Percentiles rank a stretch among this genome's conserved stretches.
Evolutionary conservation across 2,113 vertebrate genomes (phyloP).

Genomic region (Pelmatolapia mariae): DNA sequence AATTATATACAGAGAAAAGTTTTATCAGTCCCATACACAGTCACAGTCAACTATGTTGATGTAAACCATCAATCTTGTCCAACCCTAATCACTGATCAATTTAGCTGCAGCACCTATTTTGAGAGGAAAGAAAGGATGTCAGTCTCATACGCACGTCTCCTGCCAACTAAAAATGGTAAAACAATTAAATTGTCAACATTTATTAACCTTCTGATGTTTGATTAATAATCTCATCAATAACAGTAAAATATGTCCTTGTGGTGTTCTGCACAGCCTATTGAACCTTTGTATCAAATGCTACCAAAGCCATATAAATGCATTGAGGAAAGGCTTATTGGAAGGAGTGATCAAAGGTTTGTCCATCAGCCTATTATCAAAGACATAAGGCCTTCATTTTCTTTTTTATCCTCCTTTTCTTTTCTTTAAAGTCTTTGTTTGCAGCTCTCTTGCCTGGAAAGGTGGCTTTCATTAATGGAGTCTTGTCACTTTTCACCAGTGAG

Average conservation of each 20-base stretch:
- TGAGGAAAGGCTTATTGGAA: background rate
- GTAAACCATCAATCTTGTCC: slow-evolving; percentile 59
- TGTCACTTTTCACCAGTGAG: background rate
- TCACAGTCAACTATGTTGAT: slow-evolving; percentile 19
- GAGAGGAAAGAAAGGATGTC: slow-evolving; percentile 58
- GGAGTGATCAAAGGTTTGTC: background rate
- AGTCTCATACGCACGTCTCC: slow-evolving; percentile 29
- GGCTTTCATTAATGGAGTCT: background rate
- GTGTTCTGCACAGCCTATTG: background rate
- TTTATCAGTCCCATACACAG: background rate
- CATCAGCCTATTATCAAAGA: background rate
- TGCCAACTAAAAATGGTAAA: slow-evolving; percentile 45
- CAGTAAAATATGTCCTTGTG: slow-evolving; percentile 57
- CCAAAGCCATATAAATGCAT: background rate
- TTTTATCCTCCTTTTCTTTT: accelerated
- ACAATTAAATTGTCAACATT: slow-evolving; percentile 62
- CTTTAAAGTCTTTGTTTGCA: background rate
- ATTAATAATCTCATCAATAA: slow-evolving; percentile 67
- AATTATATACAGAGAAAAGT: background rate
- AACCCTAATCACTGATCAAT: slow-evolving; percentile 62
- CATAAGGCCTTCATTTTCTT: background rate
- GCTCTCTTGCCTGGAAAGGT: background rate
- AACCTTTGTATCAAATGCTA: slow-evolving; percentile 8
- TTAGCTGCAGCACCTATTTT: slow-evolving; percentile 54
- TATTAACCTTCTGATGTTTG: slow-evolving; percentile 63